Conservation (phyloP, 2,113 vertebrate species). For the Orthochromis indermauri region DNA sequence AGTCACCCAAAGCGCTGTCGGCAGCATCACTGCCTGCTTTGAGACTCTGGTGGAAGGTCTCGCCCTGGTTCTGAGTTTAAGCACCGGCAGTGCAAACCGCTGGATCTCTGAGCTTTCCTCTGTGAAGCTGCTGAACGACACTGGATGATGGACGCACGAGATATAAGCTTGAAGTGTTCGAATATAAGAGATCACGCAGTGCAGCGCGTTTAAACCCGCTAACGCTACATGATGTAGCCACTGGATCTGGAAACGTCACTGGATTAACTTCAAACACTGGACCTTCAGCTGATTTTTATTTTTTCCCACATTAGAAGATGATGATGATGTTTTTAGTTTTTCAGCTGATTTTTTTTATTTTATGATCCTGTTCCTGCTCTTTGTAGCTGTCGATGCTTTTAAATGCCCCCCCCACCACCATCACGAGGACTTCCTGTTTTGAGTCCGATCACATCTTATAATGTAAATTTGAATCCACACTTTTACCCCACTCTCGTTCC, state of each 20-base stretch:
- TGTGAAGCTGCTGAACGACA: neutral
- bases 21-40: neutral
- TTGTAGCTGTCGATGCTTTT: neutral
- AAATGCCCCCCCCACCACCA: neutral
- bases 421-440: neutral
- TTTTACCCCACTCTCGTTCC: neutral
- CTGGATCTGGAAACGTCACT: slow-evolving; percentile 25
- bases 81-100: neutral
- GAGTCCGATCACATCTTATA: neutral
- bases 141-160: neutral
- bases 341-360: neutral
- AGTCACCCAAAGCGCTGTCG: neutral
- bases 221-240: neutral
- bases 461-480: neutral
- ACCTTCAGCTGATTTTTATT: neutral
- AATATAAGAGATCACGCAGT: neutral
- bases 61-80: neutral
- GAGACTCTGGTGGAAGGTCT: neutral
- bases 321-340: neutral
- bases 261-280: slow-evolving; percentile 42
- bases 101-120: slow-evolving; percentile 14
- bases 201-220: neutral
- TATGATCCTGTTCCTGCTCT: neutral
- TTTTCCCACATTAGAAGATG: neutral
- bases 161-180: neutral